Base-by-base conservation (phyloP, 2,888 invertebrate genomes). In the Macropis europaea region DNA sequence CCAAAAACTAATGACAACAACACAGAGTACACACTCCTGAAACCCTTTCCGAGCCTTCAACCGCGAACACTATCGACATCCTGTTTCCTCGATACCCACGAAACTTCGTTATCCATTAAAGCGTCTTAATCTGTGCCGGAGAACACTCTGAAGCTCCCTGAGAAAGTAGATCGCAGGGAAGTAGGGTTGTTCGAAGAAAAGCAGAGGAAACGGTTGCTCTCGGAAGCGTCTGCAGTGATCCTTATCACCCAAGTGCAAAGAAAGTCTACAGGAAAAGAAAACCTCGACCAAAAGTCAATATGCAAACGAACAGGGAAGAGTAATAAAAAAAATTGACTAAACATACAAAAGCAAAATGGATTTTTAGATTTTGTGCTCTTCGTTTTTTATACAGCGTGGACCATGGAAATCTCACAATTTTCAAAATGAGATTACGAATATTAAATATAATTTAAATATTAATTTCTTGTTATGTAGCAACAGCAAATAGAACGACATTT, bases 231-330 rank as follows among this genome's bases (percentile, higher is more conserved):
- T 6, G 17, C 17, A 22, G 43, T 60, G 77, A 79, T 83, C 72
- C 73, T 82, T 82, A 77, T 77, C 81, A 72, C 47, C 38, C 24
- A 38, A 47, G 53, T 42, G 47, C 56, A 64, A 64, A 48, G 63
- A 38, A 43, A 60, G 15, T 36, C 42, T 69, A 73, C 62, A 68
- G 68, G 60, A 38, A 15, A 56, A 34, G 28, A 47, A 59, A 56
- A 62, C 52, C 30, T n/a, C n/a, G n/a, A n/a, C n/a, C n/a, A n/a
- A n/a, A n/a, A n/a, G n/a, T n/a, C n/a, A n/a, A n/a, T n/a, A n/a
- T n/a, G n/a, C n/a, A n/a, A n/a, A n/a, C n/a, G n/a, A n/a, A n/a
- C n/a, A n/a, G n/a, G n/a, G n/a, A n/a, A n/a, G n/a, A n/a, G n/a
- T n/a, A n/a, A n/a, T n/a, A n/a, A n/a, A n/a, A n/a, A n/a, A n/a